Evolutionary conservation across 35 echinoderm and acorn worm genomes (phyloP).

Genomic region (Ptychodera flava): DNA sequence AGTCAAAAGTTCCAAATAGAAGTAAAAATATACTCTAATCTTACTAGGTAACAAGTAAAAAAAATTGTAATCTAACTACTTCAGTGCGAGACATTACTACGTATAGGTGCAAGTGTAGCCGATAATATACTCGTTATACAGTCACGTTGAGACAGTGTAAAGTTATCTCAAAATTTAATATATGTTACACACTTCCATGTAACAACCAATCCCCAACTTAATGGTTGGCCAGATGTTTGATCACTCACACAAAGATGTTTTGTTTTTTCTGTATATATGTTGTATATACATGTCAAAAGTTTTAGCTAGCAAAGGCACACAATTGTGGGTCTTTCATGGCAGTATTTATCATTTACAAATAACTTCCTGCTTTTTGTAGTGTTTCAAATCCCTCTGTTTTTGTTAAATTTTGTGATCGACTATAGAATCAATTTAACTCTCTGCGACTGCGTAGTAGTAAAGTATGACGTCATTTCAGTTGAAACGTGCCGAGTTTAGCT

Average conservation of each 20-base stretch:
- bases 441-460: not conserved
- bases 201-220: not conserved
- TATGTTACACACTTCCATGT: not conserved
- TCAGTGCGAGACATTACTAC: not conserved
- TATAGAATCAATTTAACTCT: not conserved
- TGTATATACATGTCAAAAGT: not conserved
- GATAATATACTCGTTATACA: not conserved
- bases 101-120: not conserved
- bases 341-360: not conserved
- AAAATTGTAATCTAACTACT: not conserved
- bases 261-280: constrained; percentile 2
- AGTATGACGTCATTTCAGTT: not conserved
- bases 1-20: not conserved
- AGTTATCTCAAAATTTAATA: not conserved
- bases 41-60: not conserved
- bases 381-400: not conserved
- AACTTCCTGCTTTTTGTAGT: not conserved
- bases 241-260: not conserved
- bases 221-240: not conserved
- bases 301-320: not conserved
- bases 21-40: not conserved
- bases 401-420: not conserved
- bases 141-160: not conserved
- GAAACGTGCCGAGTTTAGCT: not conserved
- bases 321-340: not conserved